phyloP scores from a whole-genome alignment of 2,888 invertebrate genomes.

The Nomada fucata region DNA sequence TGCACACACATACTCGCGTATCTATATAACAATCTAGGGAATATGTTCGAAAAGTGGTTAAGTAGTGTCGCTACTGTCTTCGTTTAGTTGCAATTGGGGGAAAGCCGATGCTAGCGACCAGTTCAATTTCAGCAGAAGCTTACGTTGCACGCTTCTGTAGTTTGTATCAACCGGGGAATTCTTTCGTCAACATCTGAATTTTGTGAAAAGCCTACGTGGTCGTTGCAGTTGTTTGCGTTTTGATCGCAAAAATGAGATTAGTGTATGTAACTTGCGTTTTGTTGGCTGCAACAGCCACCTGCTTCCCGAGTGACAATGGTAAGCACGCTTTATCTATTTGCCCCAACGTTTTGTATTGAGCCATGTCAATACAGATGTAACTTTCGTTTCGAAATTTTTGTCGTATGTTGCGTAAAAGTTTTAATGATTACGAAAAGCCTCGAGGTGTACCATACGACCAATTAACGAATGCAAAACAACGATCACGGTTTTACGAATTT shows the following conservation, averaged over 20 bases:
- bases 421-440: not conserved
- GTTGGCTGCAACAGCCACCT: conserved; percentile 46
- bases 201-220: not conserved
- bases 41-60: conserved; percentile 36
- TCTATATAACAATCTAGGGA: conserved; percentile 43
- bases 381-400: not conserved
- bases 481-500: not conserved
- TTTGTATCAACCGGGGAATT: conserved; percentile 7
- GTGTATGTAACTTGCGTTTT: conserved; percentile 37
- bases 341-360: not conserved
- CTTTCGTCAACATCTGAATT: conserved; percentile 7
- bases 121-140: conserved; percentile 55
- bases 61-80: conserved; percentile 60
- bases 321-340: conserved; percentile 37
- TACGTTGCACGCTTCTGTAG: conserved; percentile 36
- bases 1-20: not conserved
- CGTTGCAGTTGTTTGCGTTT: not conserved
- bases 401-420: not conserved
- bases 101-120: conserved; percentile 45
- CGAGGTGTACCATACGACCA: not conserved
- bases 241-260: conserved; percentile 54
- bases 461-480: not conserved
- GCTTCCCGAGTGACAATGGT: conserved; percentile 38
- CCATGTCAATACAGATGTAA: not conserved
- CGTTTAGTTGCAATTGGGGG: conserved; percentile 43